A percentile compares a stretch with the other conserved stretches of the same genome.
Evolutionary conservation across 30 jellyfish, hydroid and myxozoan genomes (phyloP).

Genomic region (Haliclystus octoradiatus): DNA sequence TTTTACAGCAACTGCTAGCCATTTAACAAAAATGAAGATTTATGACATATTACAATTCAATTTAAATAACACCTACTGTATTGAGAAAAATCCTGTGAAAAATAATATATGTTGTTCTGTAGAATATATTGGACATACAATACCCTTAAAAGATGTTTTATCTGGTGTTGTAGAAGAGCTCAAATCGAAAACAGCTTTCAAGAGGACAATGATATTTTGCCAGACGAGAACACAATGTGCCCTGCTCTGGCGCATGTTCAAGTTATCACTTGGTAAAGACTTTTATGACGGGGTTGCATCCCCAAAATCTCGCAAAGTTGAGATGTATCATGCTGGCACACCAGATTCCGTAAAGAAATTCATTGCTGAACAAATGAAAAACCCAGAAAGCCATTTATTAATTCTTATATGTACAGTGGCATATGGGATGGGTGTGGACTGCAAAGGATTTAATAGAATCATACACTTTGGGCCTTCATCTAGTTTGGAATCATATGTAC

Average conservation of each 20-base stretch:
- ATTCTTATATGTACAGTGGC: slow-evolving; percentile 14
- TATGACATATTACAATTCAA: slow-evolving; percentile 4
- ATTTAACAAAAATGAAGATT: slow-evolving; percentile 6
- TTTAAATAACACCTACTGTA: slow-evolving; percentile 3
- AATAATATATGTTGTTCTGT: slow-evolving; percentile 2
- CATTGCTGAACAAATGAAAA: slow-evolving; percentile 9
- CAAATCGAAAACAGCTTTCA: not conserved
- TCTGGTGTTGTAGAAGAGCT: not conserved
- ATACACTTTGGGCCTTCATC: slow-evolving; percentile 14
- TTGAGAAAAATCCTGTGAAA: slow-evolving; percentile 20
- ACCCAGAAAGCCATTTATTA: slow-evolving; percentile 5
- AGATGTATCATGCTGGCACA: slow-evolving; percentile 31
- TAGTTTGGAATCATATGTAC: slow-evolving; percentile 6
- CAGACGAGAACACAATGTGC: slow-evolving; percentile 24
- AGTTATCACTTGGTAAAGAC: not conserved
- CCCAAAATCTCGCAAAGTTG: slow-evolving; percentile 6
- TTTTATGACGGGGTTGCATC: slow-evolving; percentile 6
- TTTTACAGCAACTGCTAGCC: slow-evolving; percentile 24
- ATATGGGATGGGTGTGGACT: slow-evolving; percentile 17
- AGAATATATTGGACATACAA: slow-evolving; percentile 7
- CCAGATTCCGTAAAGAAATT: slow-evolving; percentile 4
- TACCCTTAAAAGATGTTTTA: slow-evolving; percentile 3
- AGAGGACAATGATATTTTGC: slow-evolving; percentile 18
- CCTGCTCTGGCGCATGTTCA: slow-evolving; percentile 5
- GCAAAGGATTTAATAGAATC: slow-evolving; percentile 2